Evolutionary conservation across 2,113 vertebrate genomes (phyloP).

Genomic region (Neotoma lepida): DNA sequence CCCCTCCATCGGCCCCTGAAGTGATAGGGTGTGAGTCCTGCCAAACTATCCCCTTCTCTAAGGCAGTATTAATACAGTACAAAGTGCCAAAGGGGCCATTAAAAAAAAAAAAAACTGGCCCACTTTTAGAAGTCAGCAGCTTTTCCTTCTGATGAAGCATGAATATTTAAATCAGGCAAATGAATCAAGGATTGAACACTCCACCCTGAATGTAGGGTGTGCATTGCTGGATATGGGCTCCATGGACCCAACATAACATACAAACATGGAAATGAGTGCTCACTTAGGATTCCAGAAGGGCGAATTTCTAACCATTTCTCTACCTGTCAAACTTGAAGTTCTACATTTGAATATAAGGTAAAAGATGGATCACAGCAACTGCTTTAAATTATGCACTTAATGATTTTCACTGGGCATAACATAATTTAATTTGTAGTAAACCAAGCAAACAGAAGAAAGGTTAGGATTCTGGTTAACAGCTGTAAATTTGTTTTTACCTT

Average conservation of each 20-base stretch:
- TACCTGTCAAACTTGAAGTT: conserved; percentile 69
- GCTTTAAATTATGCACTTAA: conserved; percentile 78
- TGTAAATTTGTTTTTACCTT: conserved; percentile 69
- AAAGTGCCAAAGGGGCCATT: conserved; percentile 81
- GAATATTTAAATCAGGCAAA: conserved; percentile 84
- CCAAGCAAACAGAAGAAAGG: conserved; percentile 72
- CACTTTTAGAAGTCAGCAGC: conserved; percentile 82
- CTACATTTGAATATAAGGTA: conserved; percentile 42
- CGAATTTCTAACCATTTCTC: conserved; percentile 66
- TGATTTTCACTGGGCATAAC: conserved; percentile 77
- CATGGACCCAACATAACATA: conserved; percentile 60
- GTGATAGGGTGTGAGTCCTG: conserved; percentile 69
- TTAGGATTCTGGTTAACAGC: conserved; percentile 73
- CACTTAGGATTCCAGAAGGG: conserved; percentile 68
- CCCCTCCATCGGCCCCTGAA: conserved; percentile 54
- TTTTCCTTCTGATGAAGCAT: conserved; percentile 83
- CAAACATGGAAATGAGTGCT: conserved; percentile 69
- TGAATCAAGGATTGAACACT: conserved; percentile 80
- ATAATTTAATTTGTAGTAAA: conserved; percentile 82
- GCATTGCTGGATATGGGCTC: conserved; percentile 22
- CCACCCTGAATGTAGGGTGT: conserved; percentile 57
- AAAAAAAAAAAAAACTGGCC: conserved; percentile 74
- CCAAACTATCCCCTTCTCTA: conserved; percentile 57
- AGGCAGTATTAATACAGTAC: conserved; percentile 73
- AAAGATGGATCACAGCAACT: conserved; percentile 75